Evolutionary conservation across 2,888 invertebrate genomes (phyloP).

Genomic region (Parnassius apollo): DNA sequence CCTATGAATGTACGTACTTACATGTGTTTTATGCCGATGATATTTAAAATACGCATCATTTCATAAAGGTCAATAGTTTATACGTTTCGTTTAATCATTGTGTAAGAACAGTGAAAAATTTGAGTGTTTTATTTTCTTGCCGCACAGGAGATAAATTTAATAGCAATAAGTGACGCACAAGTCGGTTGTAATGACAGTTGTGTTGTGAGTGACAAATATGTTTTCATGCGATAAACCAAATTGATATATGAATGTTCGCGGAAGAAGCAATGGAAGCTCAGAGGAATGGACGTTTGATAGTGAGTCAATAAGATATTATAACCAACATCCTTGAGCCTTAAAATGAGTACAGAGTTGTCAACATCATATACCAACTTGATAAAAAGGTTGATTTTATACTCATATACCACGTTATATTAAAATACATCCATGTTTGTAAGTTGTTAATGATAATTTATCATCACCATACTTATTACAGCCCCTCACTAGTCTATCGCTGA

Average conservation of each 20-base stretch:
- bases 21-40: no score
- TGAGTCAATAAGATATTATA: constrained; percentile 1
- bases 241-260: constrained; percentile 47
- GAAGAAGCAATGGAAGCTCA: constrained; percentile 65
- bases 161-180: not conserved
- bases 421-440: no score
- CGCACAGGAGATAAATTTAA: not conserved
- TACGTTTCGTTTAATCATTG: not conserved
- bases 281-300: constrained; percentile 44
- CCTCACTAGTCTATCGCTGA: no score
- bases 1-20: constrained; percentile 2
- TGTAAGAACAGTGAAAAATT: not conserved
- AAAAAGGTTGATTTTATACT: not conserved
- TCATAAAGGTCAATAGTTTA: no score
- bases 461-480: no score
- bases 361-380: not conserved
- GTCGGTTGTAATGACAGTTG: not conserved
- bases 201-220: constrained; percentile 1
- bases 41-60: no score
- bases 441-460: no score
- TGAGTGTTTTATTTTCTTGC: not conserved
- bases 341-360: constrained; percentile 1
- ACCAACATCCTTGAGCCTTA: not conserved
- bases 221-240: not conserved
- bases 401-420: no score